Percentiles rank a stretch among this genome's conserved stretches.
These are phyloP conservation scores for Crotalus horridus DNA, from an alignment of 2,113 vertebrate genomes.

Conservation along the genomic window DNA sequence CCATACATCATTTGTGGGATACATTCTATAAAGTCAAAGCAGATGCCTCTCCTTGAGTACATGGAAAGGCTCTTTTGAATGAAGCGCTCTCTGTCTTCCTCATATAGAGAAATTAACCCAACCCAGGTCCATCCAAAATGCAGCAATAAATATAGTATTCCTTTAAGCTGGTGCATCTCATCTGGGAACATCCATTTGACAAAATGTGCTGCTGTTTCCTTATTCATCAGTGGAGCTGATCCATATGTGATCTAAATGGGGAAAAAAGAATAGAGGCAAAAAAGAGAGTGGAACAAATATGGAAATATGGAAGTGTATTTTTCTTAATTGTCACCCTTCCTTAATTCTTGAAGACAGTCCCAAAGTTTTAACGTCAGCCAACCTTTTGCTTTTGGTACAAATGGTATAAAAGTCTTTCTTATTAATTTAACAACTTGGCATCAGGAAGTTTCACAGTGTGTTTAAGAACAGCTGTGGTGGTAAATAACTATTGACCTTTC, in stretches of 20 bases:
- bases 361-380: too few species aligned
- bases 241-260: neutral
- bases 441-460: neutral
- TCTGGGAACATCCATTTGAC: neutral
- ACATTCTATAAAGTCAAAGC: neutral
- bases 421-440: neutral
- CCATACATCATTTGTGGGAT: neutral
- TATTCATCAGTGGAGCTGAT: neutral
- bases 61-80: neutral
- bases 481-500: too few species aligned
- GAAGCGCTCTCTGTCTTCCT: neutral
- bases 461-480: too few species aligned
- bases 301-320: too few species aligned
- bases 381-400: too few species aligned
- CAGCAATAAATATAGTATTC: neutral
- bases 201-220: neutral
- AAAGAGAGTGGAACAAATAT: too few species aligned
- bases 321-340: too few species aligned
- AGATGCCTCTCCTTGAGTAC: neutral
- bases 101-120: neutral
- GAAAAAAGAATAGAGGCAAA: too few species aligned
- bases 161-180: neutral
- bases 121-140: neutral
- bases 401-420: neutral
- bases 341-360: too few species aligned